Conservation (phyloP, 2,113 vertebrate species). For the Abramis brama region DNA sequence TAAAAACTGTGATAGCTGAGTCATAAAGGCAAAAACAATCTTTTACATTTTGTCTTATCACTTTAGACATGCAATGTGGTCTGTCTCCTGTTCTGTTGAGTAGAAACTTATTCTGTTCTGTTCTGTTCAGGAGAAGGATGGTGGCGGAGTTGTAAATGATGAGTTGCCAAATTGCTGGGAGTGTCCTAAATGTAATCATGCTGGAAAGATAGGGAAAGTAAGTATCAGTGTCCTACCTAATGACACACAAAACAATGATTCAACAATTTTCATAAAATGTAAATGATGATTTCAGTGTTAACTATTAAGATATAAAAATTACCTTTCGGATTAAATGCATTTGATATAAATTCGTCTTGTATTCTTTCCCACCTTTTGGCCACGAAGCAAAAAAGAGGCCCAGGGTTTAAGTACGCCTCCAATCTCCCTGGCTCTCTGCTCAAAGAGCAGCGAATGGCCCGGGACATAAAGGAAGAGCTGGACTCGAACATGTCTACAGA, state of each 20-base stretch:
- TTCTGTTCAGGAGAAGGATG: constrained; percentile 84
- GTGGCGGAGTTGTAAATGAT: constrained; percentile 92
- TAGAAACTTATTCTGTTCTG: not conserved
- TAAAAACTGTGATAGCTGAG: not conserved
- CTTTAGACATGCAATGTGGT: not conserved
- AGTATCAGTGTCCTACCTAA: constrained; percentile 72
- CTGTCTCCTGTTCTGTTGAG: not conserved
- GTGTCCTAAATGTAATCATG: constrained; percentile 97
- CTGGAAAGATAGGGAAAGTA: constrained; percentile 99
- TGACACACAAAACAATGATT: too few relatives aligned
- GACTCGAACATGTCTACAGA: constrained; percentile 66
- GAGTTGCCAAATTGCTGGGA: constrained; percentile 99
- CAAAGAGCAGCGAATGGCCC: constrained; percentile 87
- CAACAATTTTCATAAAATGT: not conserved
- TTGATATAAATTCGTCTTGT: constrained; percentile 86
- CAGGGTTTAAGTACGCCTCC: constrained; percentile 96
- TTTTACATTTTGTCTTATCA: not conserved
- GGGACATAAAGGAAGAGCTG: constrained; percentile 86
- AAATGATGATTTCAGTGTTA: not conserved
- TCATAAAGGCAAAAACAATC: not conserved
- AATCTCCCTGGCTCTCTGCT: constrained; percentile 94
- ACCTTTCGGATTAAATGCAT: not conserved
- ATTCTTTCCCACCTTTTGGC: constrained; percentile 85
- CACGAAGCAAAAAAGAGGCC: constrained; percentile 99
- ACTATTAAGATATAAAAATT: too few relatives aligned